Base-by-base conservation (phyloP, 2,888 invertebrate species). In the Cylindroiulus punctatus region DNA sequence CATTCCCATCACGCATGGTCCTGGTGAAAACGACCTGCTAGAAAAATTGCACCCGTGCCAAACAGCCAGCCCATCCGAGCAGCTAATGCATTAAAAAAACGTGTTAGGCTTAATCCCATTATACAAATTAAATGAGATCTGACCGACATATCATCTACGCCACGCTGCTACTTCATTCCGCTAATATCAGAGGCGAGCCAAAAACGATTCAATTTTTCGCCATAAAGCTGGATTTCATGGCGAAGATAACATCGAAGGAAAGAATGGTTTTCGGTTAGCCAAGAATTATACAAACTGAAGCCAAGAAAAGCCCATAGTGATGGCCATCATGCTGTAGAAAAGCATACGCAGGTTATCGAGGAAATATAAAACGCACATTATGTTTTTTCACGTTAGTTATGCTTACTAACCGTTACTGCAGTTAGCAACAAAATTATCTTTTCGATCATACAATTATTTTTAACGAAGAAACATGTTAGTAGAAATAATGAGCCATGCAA, bases 11-110 rank as follows among this genome's bases (percentile, higher is more conserved):
- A 8, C 65, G 22, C n/a, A 65, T 22, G 65, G 65, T 65, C 65
- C 65, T 65, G 22, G 26, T 26, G 65, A 65, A 26, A 65, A 65
- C 65, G n/a, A 26, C 65, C 8, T 12, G 65, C 26, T 47, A 19
- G 65, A 65, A 22, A 65, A 65, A 65, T 65, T 65, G 65, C 65
- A 65, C 65, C 65, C 65, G 65, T 65, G 65, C 65, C 65, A 65
- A 26, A 65, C 65, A 65, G n/a, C 22, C 65, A 26, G 26, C 4
- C 65, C 10, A 26, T 2, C 65, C 26, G 22, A 65, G 26, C 26
- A 12, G 65, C 22, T 65, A 65, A 65, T 65, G 65, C 14, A 65
- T 65, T 65, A 22, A 65, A 57, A 65, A 65, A 65, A 22, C 26
- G 65, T 65, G 65, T 12, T 12, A 26, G 22, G 65, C 12, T 12